Evolutionary conservation across 1,140 invertebrate genomes (phyloP).

Genomic region (Drosophila jambulina): DNA sequence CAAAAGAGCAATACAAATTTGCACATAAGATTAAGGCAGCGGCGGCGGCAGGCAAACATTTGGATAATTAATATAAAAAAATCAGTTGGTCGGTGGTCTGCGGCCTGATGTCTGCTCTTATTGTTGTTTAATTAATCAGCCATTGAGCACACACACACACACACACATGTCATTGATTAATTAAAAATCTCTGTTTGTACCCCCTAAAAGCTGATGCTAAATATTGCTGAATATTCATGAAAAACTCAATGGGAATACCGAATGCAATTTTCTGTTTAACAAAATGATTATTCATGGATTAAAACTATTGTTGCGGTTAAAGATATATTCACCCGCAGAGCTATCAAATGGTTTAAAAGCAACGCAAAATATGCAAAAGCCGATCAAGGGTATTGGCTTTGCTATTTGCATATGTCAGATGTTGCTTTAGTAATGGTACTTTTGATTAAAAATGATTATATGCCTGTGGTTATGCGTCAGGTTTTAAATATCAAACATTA

Average conservation of each 20-base stretch:
- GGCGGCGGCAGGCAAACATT: slow-evolving; percentile 40
- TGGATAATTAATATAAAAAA: slow-evolving; percentile 73
- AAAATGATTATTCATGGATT: slow-evolving; percentile 34
- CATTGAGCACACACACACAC: slow-evolving; percentile 18
- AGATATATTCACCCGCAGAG: slow-evolving; percentile 6
- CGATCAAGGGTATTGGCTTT: slow-evolving; percentile 21
- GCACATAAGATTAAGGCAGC: slow-evolving; percentile 46
- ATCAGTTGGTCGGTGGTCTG: slow-evolving; percentile 37
- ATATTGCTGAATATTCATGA: slow-evolving; percentile 16
- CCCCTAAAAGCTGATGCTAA: slow-evolving; percentile 32
- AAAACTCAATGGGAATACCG: slow-evolving; percentile 22
- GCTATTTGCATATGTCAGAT: slow-evolving; percentile 30
- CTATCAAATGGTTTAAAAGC: slow-evolving; percentile 3
- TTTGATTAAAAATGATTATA: slow-evolving; percentile 15
- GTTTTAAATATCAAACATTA: slow-evolving; percentile 6
- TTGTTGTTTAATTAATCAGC: slow-evolving; percentile 76
- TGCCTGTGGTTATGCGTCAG: neutral
- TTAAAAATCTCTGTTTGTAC: slow-evolving; percentile 59
- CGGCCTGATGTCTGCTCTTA: slow-evolving; percentile 42
- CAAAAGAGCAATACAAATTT: slow-evolving; percentile 34
- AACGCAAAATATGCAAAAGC: slow-evolving; percentile 6
- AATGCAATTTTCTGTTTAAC: slow-evolving; percentile 35
- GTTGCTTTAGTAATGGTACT: slow-evolving; percentile 8
- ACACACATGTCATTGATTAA: slow-evolving; percentile 61
- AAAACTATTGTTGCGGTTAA: slow-evolving; percentile 28